These are phyloP conservation scores for Psettodes erumei DNA, from an alignment of 2,113 vertebrate genomes.

Conservation along the genomic window DNA sequence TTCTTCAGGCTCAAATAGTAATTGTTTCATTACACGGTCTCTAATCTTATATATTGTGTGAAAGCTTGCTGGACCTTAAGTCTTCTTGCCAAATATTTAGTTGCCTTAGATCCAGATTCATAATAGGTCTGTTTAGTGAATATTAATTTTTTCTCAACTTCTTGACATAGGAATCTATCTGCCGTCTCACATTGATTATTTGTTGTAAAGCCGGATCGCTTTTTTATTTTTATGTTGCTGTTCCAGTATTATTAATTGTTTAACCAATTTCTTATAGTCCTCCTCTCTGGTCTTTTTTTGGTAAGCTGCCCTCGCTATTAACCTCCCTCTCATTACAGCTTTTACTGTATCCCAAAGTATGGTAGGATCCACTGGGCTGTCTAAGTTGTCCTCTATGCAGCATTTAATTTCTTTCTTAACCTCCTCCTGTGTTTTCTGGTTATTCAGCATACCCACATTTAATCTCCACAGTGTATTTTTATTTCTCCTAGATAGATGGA, in stretches of 20 bases:
- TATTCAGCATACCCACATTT: not conserved
- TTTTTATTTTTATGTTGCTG: conserved; percentile 2
- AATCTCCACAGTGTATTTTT: not conserved
- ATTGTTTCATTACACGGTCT: not conserved
- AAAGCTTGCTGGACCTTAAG: not conserved
- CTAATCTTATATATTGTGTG: conserved; percentile 1
- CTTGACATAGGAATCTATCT: not conserved
- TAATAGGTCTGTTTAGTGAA: conserved; percentile 3
- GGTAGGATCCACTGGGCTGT: not conserved
- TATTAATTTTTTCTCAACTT: not conserved
- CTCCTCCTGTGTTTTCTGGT: not conserved
- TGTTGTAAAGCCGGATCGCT: not conserved
- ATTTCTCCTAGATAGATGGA: not conserved
- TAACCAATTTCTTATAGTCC: not conserved
- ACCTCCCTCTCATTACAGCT: not conserved
- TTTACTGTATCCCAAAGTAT: not conserved
- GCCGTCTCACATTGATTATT: not conserved
- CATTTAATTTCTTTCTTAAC: not conserved
- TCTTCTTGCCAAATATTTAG: not conserved
- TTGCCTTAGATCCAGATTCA: not conserved
- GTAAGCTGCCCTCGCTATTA: not conserved
- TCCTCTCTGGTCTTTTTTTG: not conserved
- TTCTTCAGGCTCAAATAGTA: not conserved
- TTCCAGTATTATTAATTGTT: not conserved
- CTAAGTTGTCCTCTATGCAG: not conserved